Conservation (phyloP, 2,888 invertebrate genomes). For the Calameuta pallipes region DNA sequence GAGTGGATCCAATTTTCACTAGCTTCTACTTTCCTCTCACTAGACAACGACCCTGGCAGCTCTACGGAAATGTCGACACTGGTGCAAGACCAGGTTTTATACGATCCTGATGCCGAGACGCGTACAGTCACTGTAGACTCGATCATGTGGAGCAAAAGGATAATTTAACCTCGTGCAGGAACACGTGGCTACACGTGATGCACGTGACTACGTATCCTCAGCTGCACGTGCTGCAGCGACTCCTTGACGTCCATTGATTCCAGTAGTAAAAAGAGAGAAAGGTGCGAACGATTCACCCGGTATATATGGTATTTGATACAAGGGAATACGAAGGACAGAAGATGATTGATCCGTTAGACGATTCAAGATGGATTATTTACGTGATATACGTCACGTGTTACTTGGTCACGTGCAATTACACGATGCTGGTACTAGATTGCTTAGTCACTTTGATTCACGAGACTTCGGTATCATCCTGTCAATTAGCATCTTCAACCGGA, state of each 20-base stretch:
- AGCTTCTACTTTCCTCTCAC: background rate
- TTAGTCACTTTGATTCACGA: constrained; percentile 45
- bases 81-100: background rate
- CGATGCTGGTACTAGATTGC: constrained; percentile 5
- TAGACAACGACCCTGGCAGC: background rate
- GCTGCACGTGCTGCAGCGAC: constrained; percentile 41
- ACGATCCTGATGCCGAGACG: background rate
- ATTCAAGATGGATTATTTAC: constrained; percentile 13
- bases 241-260: background rate
- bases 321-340: background rate
- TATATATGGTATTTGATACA: background rate
- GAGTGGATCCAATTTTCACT: background rate
- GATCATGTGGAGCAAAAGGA: constrained; percentile 11
- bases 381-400: constrained; percentile 8
- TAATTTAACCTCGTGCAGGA: constrained; percentile 18
- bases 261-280: constrained; percentile 2
- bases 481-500: constrained; percentile 34
- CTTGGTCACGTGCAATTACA: constrained; percentile 34
- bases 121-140: background rate
- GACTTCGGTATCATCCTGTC: constrained; percentile 38
- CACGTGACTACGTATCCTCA: constrained; percentile 56
- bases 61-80: constrained; percentile 6
- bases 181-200: constrained; percentile 51
- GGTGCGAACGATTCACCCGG: background rate
- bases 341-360: background rate